These are phyloP conservation scores for Amblyornis subalaris DNA, from an alignment of 2,113 vertebrate species.

Conservation along the genomic window DNA sequence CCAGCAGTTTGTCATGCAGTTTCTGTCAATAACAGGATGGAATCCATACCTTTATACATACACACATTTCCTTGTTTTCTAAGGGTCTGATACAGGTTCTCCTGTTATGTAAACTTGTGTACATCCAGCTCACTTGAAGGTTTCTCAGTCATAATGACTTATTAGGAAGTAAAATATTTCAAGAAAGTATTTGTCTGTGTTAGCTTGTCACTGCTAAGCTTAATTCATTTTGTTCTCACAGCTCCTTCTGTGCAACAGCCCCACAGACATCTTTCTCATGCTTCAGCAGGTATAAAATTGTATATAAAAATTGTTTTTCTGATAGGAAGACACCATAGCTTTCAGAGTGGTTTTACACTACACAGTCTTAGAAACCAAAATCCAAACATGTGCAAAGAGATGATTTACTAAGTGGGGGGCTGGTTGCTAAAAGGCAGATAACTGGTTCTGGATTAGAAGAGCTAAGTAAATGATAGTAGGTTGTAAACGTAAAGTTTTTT, in stretches of 20 bases:
- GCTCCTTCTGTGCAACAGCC: not conserved
- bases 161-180: not conserved
- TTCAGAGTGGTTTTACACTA: not conserved
- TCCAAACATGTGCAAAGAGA: not conserved
- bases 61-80: not conserved
- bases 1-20: not conserved
- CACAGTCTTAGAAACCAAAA: not conserved
- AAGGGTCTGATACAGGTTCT: not conserved
- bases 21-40: not conserved
- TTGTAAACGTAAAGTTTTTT: not conserved
- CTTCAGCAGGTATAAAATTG: not conserved
- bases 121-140: not conserved
- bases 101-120: not conserved
- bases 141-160: not conserved
- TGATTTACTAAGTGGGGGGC: not conserved
- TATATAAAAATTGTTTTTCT: not conserved
- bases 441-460: not conserved
- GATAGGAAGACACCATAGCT: not conserved
- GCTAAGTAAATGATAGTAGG: not conserved
- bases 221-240: not conserved
- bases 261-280: not conserved
- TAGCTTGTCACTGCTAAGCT: not conserved
- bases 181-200: not conserved
- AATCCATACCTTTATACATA: not conserved
- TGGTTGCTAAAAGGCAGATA: not conserved